These are phyloP conservation scores for Arenaria interpres DNA, from an alignment of 2,113 vertebrate species.

Conservation along the genomic window DNA sequence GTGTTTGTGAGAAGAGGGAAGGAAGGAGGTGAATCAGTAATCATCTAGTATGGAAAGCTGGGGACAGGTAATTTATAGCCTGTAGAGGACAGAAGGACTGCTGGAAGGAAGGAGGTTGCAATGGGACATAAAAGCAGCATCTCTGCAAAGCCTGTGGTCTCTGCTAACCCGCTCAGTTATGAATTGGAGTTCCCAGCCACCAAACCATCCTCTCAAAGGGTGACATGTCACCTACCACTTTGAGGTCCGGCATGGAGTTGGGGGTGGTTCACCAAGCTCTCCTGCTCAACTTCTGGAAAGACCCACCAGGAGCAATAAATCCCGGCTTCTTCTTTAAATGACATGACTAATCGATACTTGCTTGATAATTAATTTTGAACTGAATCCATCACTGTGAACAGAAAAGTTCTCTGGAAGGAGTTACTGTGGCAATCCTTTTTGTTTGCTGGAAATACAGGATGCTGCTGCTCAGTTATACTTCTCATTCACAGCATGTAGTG, in stretches of 20 bases:
- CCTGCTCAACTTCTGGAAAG: neutral
- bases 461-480: neutral
- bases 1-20: neutral
- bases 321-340: neutral
- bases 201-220: neutral
- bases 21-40: neutral
- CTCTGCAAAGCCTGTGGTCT: neutral
- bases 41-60: neutral
- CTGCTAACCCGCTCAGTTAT: neutral
- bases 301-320: neutral
- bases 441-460: neutral
- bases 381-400: neutral
- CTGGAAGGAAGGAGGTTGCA: neutral
- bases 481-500: neutral
- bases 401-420: neutral
- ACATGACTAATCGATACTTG: neutral
- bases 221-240: neutral
- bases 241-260: rapidly evolving
- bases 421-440: neutral
- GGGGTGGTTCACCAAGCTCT: rapidly evolving
- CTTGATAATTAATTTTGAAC: neutral
- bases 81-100: neutral
- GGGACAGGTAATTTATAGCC: neutral
- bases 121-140: rapidly evolving
- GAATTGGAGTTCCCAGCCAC: neutral